Evolutionary conservation across 2,888 invertebrate genomes (phyloP), one percentile per base, ranked within the genome.

Genomic region (Philhelius pedissequus): DNA sequence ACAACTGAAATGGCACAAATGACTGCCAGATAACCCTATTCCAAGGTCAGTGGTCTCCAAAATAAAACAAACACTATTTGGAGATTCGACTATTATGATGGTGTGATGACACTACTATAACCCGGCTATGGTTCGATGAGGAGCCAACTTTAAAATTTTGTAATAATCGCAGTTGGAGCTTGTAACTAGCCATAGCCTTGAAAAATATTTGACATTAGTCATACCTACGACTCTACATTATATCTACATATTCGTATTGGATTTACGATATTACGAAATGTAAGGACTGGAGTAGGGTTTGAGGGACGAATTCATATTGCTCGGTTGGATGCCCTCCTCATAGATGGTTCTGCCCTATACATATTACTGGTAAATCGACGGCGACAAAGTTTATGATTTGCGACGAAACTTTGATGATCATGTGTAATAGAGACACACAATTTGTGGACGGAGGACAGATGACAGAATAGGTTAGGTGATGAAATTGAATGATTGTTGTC

Each of bases 301-400:
- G n/a, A 52, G 71, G 66, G 56, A 35, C 43, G 52, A 30, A 43
- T 56, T 64, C 58, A 40, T 25, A 9, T 25, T 35, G 52, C 13
- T 32, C 84, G 80, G 71, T 80, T 84, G 52, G 68, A 9, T 83
- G 83, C 18, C 40, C 54, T 40, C 4, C 27, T 40, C 15, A 35
- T 2, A 25, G 11, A 48, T 27, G 18, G 4, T 4, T 52, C 9
- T 54, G 25, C 35, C 35, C 56, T 22, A 30, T 79, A 69, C 48
- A 69, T 18, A 74, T 66, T 60, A 6, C 27, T 43, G 38, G 62
- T 75, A 68, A 79, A 80, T 84, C 71, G 84, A 84, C 80, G 75
- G 84, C 75, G 79, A 84, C 80, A 80, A 76, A 84, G 75, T 84
- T 80, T 76, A 84, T 84, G 80, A 76, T 60, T 68, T 84, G 84